Evolutionary conservation across 2,113 vertebrate species (phyloP).

Genomic region (Probosciger aterrimus): DNA sequence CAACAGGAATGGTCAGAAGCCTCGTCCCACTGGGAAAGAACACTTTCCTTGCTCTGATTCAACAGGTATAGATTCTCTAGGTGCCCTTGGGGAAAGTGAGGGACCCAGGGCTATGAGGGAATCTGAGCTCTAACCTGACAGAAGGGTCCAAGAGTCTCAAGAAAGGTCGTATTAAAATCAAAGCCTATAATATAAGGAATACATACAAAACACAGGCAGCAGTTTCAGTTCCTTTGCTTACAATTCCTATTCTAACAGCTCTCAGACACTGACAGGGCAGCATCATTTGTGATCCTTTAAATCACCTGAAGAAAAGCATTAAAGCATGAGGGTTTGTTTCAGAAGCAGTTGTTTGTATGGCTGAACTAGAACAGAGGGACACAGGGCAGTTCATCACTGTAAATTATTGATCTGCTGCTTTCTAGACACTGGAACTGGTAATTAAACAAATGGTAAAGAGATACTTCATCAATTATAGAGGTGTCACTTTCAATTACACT

Average conservation of each 20-base stretch:
- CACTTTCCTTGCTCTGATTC: not conserved
- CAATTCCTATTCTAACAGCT: not conserved
- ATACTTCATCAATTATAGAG: constrained; percentile 63
- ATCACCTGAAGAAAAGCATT: not conserved
- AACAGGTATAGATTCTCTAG: not conserved
- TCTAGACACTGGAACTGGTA: constrained; percentile 58
- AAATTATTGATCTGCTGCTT: constrained; percentile 62
- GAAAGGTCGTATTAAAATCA: not conserved
- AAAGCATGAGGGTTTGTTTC: not conserved
- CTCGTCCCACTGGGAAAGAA: not conserved
- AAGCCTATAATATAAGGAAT: not conserved
- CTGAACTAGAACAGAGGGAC: not conserved
- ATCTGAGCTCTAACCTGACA: not conserved
- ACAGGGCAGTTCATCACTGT: constrained; percentile 9
- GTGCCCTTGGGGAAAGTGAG: not conserved
- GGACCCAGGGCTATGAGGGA: not conserved
- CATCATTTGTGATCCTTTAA: not conserved
- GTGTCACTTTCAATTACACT: constrained; percentile 60
- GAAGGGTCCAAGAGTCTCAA: not conserved
- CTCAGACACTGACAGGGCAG: not conserved
- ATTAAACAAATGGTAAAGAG: constrained; percentile 63
- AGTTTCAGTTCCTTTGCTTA: not conserved
- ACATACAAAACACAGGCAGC: not conserved
- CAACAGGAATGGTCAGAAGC: not conserved
- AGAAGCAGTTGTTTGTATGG: not conserved